phyloP scores from a whole-genome alignment of 2,113 vertebrate species.

The Pterocles burchelli region DNA sequence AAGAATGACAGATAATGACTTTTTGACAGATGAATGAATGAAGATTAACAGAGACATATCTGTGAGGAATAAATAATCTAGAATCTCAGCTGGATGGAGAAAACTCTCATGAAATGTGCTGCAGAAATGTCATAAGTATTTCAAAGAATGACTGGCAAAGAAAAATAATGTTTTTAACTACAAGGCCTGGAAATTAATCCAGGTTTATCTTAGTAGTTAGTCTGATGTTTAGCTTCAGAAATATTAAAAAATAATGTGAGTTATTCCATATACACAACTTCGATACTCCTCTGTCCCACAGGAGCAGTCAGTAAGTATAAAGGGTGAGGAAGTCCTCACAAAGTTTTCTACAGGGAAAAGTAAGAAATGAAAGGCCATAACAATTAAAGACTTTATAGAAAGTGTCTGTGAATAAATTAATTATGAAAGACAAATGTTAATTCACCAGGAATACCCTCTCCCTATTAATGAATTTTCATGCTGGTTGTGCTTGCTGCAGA shows the following conservation, averaged over 20 bases:
- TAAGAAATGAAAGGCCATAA: neutral
- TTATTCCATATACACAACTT: neutral
- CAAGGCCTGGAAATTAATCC: neutral
- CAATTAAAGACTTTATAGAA: neutral
- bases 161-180: neutral
- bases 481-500: neutral
- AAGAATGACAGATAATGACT: neutral
- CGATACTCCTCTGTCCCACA: neutral
- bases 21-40: neutral
- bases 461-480: neutral
- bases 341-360: neutral
- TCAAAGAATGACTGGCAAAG: neutral
- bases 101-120: neutral
- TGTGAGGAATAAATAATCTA: neutral
- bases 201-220: neutral
- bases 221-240: neutral
- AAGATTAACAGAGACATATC: neutral
- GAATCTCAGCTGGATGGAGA: neutral
- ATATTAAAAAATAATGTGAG: neutral
- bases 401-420: neutral
- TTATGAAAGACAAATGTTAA: neutral
- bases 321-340: neutral
- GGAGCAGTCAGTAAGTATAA: neutral
- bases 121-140: neutral
- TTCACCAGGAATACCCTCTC: neutral